Conservation (phyloP, 2,888 invertebrate genomes). For the Blera fallax region DNA sequence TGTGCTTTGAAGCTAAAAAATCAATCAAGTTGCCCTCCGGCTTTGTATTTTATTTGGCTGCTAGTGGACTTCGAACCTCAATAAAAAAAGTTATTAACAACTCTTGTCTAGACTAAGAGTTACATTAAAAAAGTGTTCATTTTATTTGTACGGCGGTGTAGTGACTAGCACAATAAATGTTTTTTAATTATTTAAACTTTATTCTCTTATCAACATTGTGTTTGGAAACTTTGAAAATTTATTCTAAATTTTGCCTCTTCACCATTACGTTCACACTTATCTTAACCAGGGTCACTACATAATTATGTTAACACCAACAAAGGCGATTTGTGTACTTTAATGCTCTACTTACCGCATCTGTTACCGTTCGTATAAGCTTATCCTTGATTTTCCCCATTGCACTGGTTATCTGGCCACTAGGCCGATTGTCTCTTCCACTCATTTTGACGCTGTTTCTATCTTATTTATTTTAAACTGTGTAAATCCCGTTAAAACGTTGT, state of each 20-base stretch:
- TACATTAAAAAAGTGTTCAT: no score
- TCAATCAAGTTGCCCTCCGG: no score
- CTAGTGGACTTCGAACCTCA: not conserved
- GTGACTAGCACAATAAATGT: no score
- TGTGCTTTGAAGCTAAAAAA: not conserved
- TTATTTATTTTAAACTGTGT: slow-evolving; percentile 9
- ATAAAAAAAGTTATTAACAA: not conserved
- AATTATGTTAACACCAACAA: not conserved
- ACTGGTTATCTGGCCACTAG: slow-evolving; percentile 78
- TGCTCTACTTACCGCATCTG: slow-evolving; percentile 54
- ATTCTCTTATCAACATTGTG: no score
- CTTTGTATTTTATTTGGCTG: not conserved
- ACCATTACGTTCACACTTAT: no score
- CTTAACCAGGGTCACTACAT: not conserved
- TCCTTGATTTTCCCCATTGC: slow-evolving; percentile 81
- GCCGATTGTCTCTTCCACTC: slow-evolving; percentile 81
- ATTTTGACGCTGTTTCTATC: slow-evolving; percentile 75
- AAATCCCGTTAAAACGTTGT: slow-evolving; percentile 6
- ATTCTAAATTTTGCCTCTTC: no score
- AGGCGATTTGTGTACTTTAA: slow-evolving; percentile 5
- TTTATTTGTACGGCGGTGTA: no score
- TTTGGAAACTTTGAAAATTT: no score
- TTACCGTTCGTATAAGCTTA: slow-evolving; percentile 78
- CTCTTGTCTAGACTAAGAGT: not conserved
- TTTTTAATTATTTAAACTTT: no score